Evolutionary conservation across 2,888 invertebrate species (phyloP).

Genomic region (Dione vanillae): DNA sequence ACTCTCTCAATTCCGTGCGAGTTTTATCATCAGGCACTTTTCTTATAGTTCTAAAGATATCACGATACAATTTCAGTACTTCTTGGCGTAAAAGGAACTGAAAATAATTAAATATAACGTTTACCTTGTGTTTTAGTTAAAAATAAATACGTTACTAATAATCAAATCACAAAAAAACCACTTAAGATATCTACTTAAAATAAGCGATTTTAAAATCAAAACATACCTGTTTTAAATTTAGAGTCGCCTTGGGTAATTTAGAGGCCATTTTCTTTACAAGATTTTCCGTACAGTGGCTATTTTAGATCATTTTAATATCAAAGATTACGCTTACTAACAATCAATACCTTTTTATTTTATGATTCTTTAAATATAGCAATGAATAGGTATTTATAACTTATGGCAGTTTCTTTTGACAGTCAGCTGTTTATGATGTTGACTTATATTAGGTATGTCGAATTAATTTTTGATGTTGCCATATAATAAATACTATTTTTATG

Average conservation of each 20-base stretch:
- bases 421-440: background rate
- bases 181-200: too few species aligned
- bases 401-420: conserved; percentile 22
- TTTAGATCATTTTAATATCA: conserved; percentile 1
- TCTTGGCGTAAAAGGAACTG: conserved; percentile 92
- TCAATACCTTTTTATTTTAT: background rate
- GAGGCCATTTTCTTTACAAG: conserved; percentile 56
- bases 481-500: too few species aligned
- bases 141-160: too few species aligned
- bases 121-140: too few species aligned
- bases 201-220: background rate
- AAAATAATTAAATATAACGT: conserved; percentile 47
- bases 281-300: background rate
- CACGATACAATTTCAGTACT: conserved; percentile 89
- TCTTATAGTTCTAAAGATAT: conserved; percentile 87
- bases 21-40: conserved; percentile 87
- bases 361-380: background rate
- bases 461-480: conserved; percentile 1
- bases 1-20: conserved; percentile 86
- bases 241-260: conserved; percentile 75
- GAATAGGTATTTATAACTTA: background rate
- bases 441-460: too few species aligned
- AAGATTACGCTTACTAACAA: background rate
- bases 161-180: too few species aligned
- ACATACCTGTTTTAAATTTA: conserved; percentile 86